These are phyloP conservation scores for Drosophila oshimai DNA, from an alignment of 1,140 invertebrate genomes.

Conservation along the genomic window DNA sequence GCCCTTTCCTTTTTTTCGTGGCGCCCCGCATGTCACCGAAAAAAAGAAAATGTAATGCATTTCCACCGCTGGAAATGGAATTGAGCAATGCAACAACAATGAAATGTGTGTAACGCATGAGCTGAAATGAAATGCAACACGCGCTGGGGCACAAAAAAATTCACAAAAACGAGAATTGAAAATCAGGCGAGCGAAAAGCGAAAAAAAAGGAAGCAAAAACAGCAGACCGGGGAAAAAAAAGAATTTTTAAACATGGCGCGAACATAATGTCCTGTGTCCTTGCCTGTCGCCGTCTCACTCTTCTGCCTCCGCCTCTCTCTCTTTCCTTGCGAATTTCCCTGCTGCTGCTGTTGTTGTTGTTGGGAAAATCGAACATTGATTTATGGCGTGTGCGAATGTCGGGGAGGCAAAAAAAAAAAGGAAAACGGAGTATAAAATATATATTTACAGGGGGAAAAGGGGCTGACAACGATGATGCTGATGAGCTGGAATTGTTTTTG, in stretches of 20 bases:
- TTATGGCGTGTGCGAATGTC: constrained; percentile 72
- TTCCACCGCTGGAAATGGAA: constrained; percentile 57
- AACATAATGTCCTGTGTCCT: constrained; percentile 82
- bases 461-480: constrained; percentile 71
- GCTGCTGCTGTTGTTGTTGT: constrained; percentile 51
- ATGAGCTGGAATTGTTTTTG: constrained; percentile 78
- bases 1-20: constrained; percentile 6
- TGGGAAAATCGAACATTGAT: constrained; percentile 74
- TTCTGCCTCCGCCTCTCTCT: constrained; percentile 35
- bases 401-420: constrained; percentile 54
- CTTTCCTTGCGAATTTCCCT: constrained; percentile 41
- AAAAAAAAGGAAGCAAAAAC: constrained; percentile 46
- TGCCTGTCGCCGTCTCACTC: constrained; percentile 37
- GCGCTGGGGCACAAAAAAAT: constrained; percentile 34
- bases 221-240: constrained; percentile 47
- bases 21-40: constrained; percentile 66
- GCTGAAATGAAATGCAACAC: constrained; percentile 72
- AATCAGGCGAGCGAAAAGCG: constrained; percentile 34
- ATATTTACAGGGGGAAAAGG: constrained; percentile 29
- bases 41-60: constrained; percentile 62
- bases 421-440: constrained; percentile 6
- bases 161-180: constrained; percentile 54
- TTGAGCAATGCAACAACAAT: constrained; percentile 53
- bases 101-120: constrained; percentile 75
- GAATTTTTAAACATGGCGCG: constrained; percentile 76